Base-by-base conservation (phyloP, 2,113 vertebrate species). In the Phainopepla nitens region DNA sequence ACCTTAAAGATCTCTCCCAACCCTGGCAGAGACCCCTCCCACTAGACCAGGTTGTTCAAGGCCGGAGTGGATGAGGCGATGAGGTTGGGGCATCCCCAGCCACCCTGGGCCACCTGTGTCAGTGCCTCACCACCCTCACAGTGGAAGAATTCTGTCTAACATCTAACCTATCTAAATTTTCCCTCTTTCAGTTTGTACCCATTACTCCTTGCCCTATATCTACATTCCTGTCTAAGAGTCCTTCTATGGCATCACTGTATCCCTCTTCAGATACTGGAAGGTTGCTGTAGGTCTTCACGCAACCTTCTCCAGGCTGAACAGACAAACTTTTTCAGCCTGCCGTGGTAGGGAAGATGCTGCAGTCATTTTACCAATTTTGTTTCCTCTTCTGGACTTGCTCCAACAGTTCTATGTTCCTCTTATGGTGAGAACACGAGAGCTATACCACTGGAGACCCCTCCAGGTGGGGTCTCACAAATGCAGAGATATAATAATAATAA, bases 171-270 rank as follows among this genome's bases (percentile, higher is more conserved):
- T 39, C 39, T 49, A 42, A 54, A 7, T 35, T 53, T 76, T 8
- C 11, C 10, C 1, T 31, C 4, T 18, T 60, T 45, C 20, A 13
- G 5, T 61, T 68, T 54, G 11, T 41, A 41, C 31, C 12, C 10
- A 13, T 35, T 54, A 22, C 6, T 20, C n/a, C 24, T 29, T 62
- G 5, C 42, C 17, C 25, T n/a, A 3, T 35, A 16, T 7, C 35
- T 42, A 2, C 0, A 1, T 54, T 69, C 17, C n/a, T 35, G 13
- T 17, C 0, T 0, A 45, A 24, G 36, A 9, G 29, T 25, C 9
- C 2, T 3, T 54, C n/a, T 68, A n/a, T 8, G 10, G 47, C 10
- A 16, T 42, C 29, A 7, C 29, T 60, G 10, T 35, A 19, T 41
- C 25, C 7, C 44, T 15, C 8, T 49, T 61, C 25, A 47, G 25